A percentile compares a stretch with the other conserved stretches of the same genome.
These are phyloP conservation scores for Mamestra brassicae DNA, from an alignment of 2,888 invertebrate genomes.

Conservation along the genomic window DNA sequence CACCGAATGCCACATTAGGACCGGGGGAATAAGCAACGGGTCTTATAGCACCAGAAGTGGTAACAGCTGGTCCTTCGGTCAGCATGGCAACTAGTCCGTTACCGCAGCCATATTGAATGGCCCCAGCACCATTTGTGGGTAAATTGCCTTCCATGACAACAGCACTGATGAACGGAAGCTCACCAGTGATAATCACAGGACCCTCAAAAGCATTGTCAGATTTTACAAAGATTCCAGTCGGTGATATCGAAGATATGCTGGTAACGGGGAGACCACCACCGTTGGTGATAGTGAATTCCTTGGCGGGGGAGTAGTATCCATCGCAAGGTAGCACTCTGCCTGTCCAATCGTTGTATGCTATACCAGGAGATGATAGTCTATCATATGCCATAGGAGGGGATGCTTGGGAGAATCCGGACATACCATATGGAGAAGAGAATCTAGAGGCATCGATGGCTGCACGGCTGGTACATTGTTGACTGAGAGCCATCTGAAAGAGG, in stretches of 20 bases:
- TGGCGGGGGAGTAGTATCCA: conserved; percentile 47
- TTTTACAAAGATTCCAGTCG: conserved; percentile 73
- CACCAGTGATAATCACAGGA: conserved; percentile 71
- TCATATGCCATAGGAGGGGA: conserved; percentile 5
- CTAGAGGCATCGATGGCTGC: conserved; percentile 24
- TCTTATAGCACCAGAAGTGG: conserved; percentile 21
- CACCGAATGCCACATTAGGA: conserved; percentile 31
- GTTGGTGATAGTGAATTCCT: conserved; percentile 67
- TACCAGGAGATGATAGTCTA: background rate
- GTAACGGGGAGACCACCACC: conserved; percentile 74
- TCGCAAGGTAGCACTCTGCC: conserved; percentile 8
- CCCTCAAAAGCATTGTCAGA: conserved; percentile 78
- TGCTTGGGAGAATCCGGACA: conserved; percentile 11
- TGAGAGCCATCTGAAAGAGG: conserved; percentile 14
- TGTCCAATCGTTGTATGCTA: conserved; percentile 1
- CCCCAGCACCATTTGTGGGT: conserved; percentile 74
- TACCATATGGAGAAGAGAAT: background rate
- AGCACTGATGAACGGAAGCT: conserved; percentile 77
- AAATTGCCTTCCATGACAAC: conserved; percentile 73
- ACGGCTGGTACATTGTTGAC: conserved; percentile 31
- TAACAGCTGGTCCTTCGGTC: conserved; percentile 52
- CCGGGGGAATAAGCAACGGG: conserved; percentile 14
- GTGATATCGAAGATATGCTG: conserved; percentile 72
- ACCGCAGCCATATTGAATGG: conserved; percentile 75
- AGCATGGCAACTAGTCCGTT: conserved; percentile 65